Evolutionary conservation across 2,888 invertebrate genomes (phyloP), one percentile per base, ranked within the genome.

Genomic region (Drosophila kanekoi): DNA sequence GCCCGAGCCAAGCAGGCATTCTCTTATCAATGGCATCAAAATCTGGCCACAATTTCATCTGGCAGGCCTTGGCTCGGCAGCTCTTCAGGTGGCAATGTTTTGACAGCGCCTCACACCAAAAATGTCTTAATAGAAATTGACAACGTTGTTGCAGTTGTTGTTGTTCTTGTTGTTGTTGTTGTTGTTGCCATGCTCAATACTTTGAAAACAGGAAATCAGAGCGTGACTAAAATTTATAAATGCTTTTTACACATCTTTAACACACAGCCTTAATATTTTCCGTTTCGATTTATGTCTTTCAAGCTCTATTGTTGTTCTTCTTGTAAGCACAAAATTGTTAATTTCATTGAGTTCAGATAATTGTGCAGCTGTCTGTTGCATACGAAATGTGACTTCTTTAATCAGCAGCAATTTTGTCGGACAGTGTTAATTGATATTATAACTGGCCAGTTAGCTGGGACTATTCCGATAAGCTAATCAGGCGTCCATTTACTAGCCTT

Each of bases 51-150:
- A 49, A 20, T 52, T 37, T 32, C 14, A 13, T 28, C 28, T 35
- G 40, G 18, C 45, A 54, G 44, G 40, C 49, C 45, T 6, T 32
- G 18, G 11, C 6, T 5, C 40, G 40, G 8, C n/a, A 9, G 28
- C 37, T 43, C 35, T n/a, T 37, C 40, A 61, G 59, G 71, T 70
- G 70, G 20, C 54, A 51, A 43, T 53, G 54, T 58, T 65, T 61
- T 72, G 63, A 58, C 69, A 60, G 43, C 20, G 44, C 10, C 54
- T 61, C 43, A 49, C 54, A 57, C 61, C 28, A 44, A 51, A 51
- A 72, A 73, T 67, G 87, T 77, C 87, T 86, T 88, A 79, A 83
- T 88, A 86, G 84, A 86, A 72, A 80, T 83, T 73, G 61, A 66
- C 52, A 60, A 62, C 74, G 64, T 66, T 65, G 62, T 53, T 41